phyloP scores from a whole-genome alignment of 2,888 invertebrate species.

The Polylopha cassiicola region DNA sequence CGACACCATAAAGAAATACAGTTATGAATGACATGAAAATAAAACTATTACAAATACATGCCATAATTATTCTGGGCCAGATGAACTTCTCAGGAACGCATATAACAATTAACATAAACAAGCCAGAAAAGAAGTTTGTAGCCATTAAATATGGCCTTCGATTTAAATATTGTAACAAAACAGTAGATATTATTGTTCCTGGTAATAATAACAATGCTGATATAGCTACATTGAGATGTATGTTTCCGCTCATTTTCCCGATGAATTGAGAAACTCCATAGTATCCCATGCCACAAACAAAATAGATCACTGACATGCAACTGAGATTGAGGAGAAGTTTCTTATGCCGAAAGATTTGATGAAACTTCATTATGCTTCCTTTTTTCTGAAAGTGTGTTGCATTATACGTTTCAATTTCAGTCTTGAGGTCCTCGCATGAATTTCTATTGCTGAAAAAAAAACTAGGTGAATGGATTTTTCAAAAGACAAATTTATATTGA shows the following conservation, averaged over 20 bases:
- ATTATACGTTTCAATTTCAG: constrained; percentile 43
- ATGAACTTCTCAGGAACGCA: constrained; percentile 35
- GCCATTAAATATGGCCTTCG: constrained; percentile 78
- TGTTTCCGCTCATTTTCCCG: constrained; percentile 84
- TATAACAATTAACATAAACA: constrained; percentile 47
- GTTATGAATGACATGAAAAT: constrained; percentile 88
- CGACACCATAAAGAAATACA: constrained; percentile 89
- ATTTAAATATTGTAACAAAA: constrained; percentile 77
- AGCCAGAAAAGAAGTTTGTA: constrained; percentile 63
- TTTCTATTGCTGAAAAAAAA: constrained; percentile 41
- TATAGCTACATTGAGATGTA: constrained; percentile 86
- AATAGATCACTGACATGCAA: constrained; percentile 83
- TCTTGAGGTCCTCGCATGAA: constrained; percentile 36
- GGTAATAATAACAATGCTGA: constrained; percentile 82
- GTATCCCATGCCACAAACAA: constrained; percentile 88
- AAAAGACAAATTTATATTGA: neutral
- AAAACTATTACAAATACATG: constrained; percentile 84
- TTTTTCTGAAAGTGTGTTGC: constrained; percentile 22
- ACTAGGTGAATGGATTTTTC: neutral
- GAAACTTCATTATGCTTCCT: constrained; percentile 39
- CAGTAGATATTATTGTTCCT: constrained; percentile 76
- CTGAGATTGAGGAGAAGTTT: constrained; percentile 79
- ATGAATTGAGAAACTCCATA: constrained; percentile 90
- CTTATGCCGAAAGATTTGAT: constrained; percentile 52
- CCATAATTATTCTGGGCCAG: constrained; percentile 76